These are phyloP conservation scores for Odontothrips loti DNA, from an alignment of 2,888 invertebrate species.

Conservation along the genomic window DNA sequence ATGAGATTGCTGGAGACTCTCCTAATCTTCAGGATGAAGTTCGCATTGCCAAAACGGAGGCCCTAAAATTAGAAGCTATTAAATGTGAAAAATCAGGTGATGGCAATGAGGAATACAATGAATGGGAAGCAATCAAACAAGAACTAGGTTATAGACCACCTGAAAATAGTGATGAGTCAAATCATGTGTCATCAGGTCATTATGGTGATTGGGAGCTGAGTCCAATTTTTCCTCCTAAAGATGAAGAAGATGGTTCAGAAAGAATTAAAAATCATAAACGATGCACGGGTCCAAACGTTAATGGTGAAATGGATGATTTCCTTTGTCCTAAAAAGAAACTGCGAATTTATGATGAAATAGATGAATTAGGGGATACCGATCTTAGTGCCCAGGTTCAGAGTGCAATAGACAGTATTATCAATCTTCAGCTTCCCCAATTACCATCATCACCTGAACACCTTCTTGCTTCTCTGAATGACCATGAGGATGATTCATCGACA, in stretches of 20 bases:
- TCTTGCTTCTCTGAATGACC: conserved; percentile 1
- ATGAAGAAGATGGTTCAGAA: conserved; percentile 40
- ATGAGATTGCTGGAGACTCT: not conserved
- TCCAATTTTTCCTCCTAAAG: conserved; percentile 12
- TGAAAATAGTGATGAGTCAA: not conserved
- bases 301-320: conserved; percentile 34
- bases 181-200: not conserved
- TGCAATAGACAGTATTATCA: conserved; percentile 73
- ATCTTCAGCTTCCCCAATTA: conserved; percentile 52
- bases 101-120: conserved; percentile 22
- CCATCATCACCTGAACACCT: not conserved
- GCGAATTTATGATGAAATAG: conserved; percentile 36
- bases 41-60: not conserved
- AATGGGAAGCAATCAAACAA: conserved; percentile 31
- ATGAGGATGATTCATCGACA: not conserved
- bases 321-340: conserved; percentile 36
- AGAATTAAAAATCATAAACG: conserved; percentile 38
- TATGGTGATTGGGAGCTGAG: conserved; percentile 9
- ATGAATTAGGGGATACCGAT: conserved; percentile 54
- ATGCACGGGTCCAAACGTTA: conserved; percentile 42
- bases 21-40: conserved; percentile 6
- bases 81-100: conserved; percentile 28
- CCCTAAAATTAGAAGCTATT: conserved; percentile 13
- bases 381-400: conserved; percentile 74
- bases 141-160: conserved; percentile 13